Percentiles rank a stretch among this genome's conserved stretches.
Evolutionary conservation across 2,888 invertebrate species (phyloP).

Genomic region (Harmothoe impar): DNA sequence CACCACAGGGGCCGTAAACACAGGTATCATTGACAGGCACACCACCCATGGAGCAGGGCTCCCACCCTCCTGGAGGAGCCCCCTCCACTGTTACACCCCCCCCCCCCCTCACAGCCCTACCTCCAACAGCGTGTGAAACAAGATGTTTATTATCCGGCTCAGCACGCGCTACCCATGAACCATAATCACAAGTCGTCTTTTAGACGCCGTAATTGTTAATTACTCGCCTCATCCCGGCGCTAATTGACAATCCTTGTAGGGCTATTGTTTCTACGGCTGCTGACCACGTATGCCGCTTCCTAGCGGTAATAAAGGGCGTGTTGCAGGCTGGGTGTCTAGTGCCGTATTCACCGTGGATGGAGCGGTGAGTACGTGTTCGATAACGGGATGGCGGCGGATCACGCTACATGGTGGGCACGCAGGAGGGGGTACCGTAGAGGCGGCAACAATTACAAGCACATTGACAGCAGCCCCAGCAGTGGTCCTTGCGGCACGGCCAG

Average conservation of each 20-base stretch:
- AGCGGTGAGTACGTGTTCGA: too few species aligned
- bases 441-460: too few species aligned
- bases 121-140: not conserved
- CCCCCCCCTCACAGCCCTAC: not conserved
- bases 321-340: too few species aligned
- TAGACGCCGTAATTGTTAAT: constrained; percentile 28
- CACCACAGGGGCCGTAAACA: not conserved
- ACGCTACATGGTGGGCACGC: too few species aligned
- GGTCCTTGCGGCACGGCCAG: too few species aligned
- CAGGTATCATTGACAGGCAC: constrained; percentile 15
- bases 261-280: not conserved
- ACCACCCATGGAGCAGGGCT: not conserved
- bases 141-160: constrained; percentile 18
- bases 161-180: not conserved
- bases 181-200: constrained; percentile 28
- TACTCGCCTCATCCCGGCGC: not conserved
- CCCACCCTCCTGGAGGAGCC: too few species aligned
- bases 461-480: too few species aligned
- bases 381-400: too few species aligned
- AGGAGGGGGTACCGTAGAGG: too few species aligned
- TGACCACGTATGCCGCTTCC: not conserved
- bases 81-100: not conserved
- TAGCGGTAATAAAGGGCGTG: too few species aligned
- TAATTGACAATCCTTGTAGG: constrained; percentile 47
- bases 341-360: too few species aligned